Evolutionary conservation across 2,888 invertebrate genomes (phyloP), one percentile per base, ranked within the genome.

Genomic region (Amphimallon solstitiale): DNA sequence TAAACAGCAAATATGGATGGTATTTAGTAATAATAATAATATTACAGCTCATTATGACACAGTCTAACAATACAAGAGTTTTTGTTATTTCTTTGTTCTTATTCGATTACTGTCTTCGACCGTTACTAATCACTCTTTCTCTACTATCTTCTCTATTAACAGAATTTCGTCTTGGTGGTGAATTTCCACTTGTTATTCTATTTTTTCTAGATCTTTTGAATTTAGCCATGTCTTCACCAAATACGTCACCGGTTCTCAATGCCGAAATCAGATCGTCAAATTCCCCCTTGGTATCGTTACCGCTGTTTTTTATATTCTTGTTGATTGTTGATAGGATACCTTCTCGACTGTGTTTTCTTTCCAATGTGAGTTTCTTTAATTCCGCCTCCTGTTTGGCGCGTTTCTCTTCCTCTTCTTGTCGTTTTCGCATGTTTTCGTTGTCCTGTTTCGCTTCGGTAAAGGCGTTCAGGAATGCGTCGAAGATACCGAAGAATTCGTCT

Each of bases 181-280:
- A 88, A 66, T 87, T 88, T 46, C 86, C 86, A 0, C 84, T 82
- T 1, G 85, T 83, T 2, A 89, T 84, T 29, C 89, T 84, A 35
- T 89, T 86, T 74, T 91, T 90, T 71, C 92, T 86, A 48, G 91
- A 92, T 63, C 93, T 84, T 75, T 93, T 92, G 78, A 96, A 94
- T 83, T 97, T 97, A 62, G 95, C 95, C 76, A 97, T 94, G 79
- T 97, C 97, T 78, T 97, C 97, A 0, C 96, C 95, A 78, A 97
- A 97, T 0, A 97, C 96, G 77, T 97, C 96, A 0, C 97, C 97
- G 0, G 97, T 97, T 67, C 97, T 84, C 59, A 97, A 82, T 0
- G 97, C 97, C 0, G 97, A 97, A 79, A 97, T 97, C 73, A 97
- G 86, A 83, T 97, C 97, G 78, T 97, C 97, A 82, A 97, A 97